These are phyloP conservation scores for Hestina assimilis DNA, from an alignment of 1,140 invertebrate species.

Conservation along the genomic window DNA sequence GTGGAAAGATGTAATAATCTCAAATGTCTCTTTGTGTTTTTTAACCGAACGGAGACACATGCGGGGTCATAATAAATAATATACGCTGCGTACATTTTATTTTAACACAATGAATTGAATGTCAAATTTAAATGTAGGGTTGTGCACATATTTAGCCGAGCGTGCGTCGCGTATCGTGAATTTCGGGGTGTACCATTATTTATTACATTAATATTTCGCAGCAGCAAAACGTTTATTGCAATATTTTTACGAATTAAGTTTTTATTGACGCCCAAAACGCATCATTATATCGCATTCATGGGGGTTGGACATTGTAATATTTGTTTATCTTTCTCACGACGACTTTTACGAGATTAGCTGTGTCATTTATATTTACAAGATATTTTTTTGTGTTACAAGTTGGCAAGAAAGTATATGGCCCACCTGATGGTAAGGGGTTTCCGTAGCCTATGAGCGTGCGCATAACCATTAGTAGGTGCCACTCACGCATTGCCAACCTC, in stretches of 20 bases:
- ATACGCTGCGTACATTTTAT: constrained; percentile 56
- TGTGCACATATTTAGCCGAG: constrained; percentile 57
- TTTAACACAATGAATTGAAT: constrained; percentile 66
- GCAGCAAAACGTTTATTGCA: constrained; percentile 57
- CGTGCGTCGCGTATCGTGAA: constrained; percentile 52
- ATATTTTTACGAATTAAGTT: constrained; percentile 67
- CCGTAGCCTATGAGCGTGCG: too few species aligned
- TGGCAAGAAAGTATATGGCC: not conserved
- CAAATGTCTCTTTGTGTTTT: constrained; percentile 69
- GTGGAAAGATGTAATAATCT: constrained; percentile 74
- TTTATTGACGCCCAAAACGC: constrained; percentile 61
- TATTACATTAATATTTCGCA: constrained; percentile 70
- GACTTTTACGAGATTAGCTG: constrained; percentile 23
- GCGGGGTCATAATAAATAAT: constrained; percentile 68
- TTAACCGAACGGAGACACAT: constrained; percentile 57
- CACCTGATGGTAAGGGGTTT: too few species aligned
- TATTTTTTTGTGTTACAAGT: not conserved
- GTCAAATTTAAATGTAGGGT: constrained; percentile 71
- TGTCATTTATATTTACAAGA: not conserved
- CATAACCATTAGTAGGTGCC: too few species aligned
- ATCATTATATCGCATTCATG: constrained; percentile 64
- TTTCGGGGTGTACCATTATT: constrained; percentile 74
- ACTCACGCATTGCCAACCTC: too few species aligned
- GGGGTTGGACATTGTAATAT: constrained; percentile 57
- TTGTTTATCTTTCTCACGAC: constrained; percentile 71